Evolutionary conservation across 2,113 vertebrate genomes (phyloP).

Genomic region (Megaceryle torquata): DNA sequence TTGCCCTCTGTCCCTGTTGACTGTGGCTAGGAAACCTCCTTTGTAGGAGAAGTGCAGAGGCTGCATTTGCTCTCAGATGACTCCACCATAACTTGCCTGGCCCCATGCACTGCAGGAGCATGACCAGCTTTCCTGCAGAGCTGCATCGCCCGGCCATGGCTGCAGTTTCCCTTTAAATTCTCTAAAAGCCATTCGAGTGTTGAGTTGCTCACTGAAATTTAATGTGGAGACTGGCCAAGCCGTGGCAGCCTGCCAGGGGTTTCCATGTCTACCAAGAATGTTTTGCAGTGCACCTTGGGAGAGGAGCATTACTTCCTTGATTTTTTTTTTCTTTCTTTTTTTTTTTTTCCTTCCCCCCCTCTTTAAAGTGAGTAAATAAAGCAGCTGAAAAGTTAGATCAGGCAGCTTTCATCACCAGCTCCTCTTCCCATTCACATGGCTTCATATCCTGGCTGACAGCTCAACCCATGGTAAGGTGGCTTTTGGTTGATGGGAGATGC

Average conservation of each 20-base stretch:
- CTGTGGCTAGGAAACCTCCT: not conserved
- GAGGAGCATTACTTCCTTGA: not conserved
- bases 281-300: conserved; percentile 24
- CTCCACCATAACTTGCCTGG: not conserved
- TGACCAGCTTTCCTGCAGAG: accelerated
- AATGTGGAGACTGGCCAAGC: not conserved
- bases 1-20: not conserved
- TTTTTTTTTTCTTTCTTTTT: not conserved
- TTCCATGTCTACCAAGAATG: conserved; percentile 61
- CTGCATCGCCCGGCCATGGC: accelerated
- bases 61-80: not conserved
- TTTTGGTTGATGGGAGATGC: accelerated
- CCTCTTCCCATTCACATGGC: not conserved
- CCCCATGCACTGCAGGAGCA: accelerated
- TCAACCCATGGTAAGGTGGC: not conserved
- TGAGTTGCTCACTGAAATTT: not conserved
- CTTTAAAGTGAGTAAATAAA: not conserved
- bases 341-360: not conserved
- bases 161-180: not conserved
- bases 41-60: accelerated
- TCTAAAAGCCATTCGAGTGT: not conserved
- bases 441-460: not conserved
- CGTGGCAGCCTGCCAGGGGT: conserved; percentile 16
- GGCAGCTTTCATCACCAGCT: not conserved
- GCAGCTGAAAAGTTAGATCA: not conserved